phyloP scores from a whole-genome alignment of 2,888 invertebrate species.

The Biston stratarius region DNA sequence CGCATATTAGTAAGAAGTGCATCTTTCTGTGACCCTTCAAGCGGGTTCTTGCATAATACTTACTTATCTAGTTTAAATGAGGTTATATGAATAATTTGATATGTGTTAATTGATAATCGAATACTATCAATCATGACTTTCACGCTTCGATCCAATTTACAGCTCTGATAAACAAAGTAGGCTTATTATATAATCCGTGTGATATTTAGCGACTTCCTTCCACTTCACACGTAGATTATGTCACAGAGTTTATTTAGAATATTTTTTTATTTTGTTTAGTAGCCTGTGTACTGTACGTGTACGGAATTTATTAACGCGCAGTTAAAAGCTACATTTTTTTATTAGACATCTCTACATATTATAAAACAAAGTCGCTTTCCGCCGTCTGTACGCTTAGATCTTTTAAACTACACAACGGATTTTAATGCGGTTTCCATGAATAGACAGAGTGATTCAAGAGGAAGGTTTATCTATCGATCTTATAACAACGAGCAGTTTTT shows the following conservation, averaged over 20 bases:
- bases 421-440: too few relatives aligned
- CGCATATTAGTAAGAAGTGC: too few relatives aligned
- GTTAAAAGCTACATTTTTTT: too few relatives aligned
- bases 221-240: conserved; percentile 6
- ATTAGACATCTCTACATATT: too few relatives aligned
- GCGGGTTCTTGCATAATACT: conserved; percentile 1
- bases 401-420: too few relatives aligned
- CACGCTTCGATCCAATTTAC: conserved; percentile 2
- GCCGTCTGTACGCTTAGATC: too few relatives aligned
- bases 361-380: too few relatives aligned
- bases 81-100: conserved; percentile 10
- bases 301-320: too few relatives aligned
- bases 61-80: conserved; percentile 5
- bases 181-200: not conserved
- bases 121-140: conserved; percentile 6
- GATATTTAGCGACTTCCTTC: conserved; percentile 1
- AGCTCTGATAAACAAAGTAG: not conserved
- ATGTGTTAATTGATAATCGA: conserved; percentile 11
- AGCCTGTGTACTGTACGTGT: too few relatives aligned
- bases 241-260: not conserved
- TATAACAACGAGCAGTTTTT: too few relatives aligned
- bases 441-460: too few relatives aligned
- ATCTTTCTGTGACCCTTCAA: not conserved
- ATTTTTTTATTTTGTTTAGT: not conserved
- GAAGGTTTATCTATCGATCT: too few relatives aligned